Evolutionary conservation across 2,797 vertebrate species (phyloP), one percentile per base, ranked within the genome.

Genomic region (Emys orbicularis): DNA sequence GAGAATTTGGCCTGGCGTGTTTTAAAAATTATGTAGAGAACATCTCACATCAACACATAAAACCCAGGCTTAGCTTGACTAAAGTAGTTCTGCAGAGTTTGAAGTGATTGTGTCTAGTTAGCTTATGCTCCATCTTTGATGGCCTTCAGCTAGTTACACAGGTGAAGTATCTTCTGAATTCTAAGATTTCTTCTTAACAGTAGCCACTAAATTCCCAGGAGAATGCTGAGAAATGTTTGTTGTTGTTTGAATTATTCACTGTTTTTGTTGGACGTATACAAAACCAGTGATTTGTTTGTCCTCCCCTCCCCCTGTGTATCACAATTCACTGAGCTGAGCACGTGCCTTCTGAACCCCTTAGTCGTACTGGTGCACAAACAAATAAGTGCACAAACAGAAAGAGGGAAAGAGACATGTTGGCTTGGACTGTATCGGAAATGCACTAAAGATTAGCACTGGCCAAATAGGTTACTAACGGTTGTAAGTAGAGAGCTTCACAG

Each of bases 211-310:
- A 29, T 29, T 52, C 44, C 23, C 87, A 12, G 47, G 56, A n/a
- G 61, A 37, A 87, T 96, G 91, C 92, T 90, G 86, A 95, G 93
- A 97, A 95, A 94, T 83, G 5, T 27, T 90, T 76, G 2, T 83
- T 80, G 50, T 57, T 92, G 89, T 91, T 82, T 86, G 96, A 91
- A 95, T 84, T 91, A 91, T 65, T 34, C 53, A 50, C 74, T 95
- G 84, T 97, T 95, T 94, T 57, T 90, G n/a, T 96, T 94, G 93
- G 90, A 83, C 89, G 84, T 76, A 81, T 81, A 88, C 68, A 82
- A 76, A 90, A 52, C 44, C n/a, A 52, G 81, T 31, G 49, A 79
- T 10, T 92, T 53, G n/a, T 83, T 91, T 27, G 88, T 95, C 86
- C 90, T 94, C 31, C 92, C 18, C 84, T 94, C 87, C 84, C 91